phyloP scores from a whole-genome alignment of 1,140 invertebrate species.

The Drosophila leontia region DNA sequence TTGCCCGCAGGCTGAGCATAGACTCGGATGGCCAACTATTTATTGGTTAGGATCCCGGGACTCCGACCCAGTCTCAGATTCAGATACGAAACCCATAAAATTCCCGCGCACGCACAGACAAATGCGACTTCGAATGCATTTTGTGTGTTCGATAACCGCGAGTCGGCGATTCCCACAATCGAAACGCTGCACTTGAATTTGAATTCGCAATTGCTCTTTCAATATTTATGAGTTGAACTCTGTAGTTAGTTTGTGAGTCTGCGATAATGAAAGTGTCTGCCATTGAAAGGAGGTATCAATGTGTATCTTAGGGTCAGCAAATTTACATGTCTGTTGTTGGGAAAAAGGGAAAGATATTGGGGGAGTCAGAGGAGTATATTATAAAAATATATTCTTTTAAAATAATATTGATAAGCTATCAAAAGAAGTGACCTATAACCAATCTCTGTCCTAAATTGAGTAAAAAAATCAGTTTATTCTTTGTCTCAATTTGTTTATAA shows the following conservation, averaged over 20 bases:
- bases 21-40: constrained; percentile 52
- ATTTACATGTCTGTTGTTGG: too few species aligned
- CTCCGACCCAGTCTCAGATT: constrained; percentile 35
- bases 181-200: constrained; percentile 63
- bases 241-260: constrained; percentile 35
- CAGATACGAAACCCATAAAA: constrained; percentile 65
- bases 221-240: constrained; percentile 66
- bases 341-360: neutral
- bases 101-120: constrained; percentile 48
- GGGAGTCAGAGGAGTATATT: neutral
- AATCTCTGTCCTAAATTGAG: neutral
- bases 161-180: constrained; percentile 70
- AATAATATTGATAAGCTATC: constrained; percentile 1
- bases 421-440: neutral
- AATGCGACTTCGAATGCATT: constrained; percentile 66
- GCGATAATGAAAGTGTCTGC: constrained; percentile 47
- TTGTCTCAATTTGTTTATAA: neutral
- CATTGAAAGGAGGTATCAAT: neutral
- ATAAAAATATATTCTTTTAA: neutral
- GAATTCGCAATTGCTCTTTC: constrained; percentile 67
- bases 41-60: constrained; percentile 49
- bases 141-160: constrained; percentile 70
- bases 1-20: constrained; percentile 36
- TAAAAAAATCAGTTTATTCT: neutral
- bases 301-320: neutral